Percentiles rank a stretch among this genome's conserved stretches.
phyloP scores from a whole-genome alignment of 2,888 invertebrate species.

The Hanleya hanleyi region DNA sequence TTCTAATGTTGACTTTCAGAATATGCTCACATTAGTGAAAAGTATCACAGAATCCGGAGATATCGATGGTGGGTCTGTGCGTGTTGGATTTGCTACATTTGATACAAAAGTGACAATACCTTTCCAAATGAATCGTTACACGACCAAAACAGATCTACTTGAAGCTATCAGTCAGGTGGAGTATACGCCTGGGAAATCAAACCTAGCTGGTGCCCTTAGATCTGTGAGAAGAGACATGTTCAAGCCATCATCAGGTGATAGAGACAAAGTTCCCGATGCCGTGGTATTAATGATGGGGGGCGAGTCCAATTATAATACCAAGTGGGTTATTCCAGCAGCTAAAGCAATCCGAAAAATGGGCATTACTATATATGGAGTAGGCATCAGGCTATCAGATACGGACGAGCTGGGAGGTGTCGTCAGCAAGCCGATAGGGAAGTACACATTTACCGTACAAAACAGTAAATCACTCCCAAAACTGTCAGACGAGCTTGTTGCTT shows the following conservation, averaged over 20 bases:
- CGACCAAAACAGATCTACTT: not conserved
- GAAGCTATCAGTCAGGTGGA: not conserved
- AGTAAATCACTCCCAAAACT: not conserved
- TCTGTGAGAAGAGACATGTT: not conserved
- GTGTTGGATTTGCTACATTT: not conserved
- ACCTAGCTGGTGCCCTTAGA: not conserved
- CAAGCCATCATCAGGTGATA: not conserved
- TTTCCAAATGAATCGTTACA: not conserved
- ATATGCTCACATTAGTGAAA: slow-evolving; percentile 15
- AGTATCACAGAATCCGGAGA: slow-evolving; percentile 13
- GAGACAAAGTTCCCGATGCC: not conserved
- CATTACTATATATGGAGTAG: not conserved
- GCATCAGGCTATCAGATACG: not conserved
- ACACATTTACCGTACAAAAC: not conserved
- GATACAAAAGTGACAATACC: not conserved
- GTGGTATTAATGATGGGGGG: not conserved
- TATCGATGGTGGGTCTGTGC: not conserved
- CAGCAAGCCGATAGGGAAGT: not conserved
- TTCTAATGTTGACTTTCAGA: slow-evolving; percentile 20
- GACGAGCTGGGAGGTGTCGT: not conserved
- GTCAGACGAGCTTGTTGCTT: not conserved
- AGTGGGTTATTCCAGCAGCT: not conserved
- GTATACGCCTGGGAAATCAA: not conserved
- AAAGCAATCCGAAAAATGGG: not conserved
- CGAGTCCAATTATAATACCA: not conserved